Base-by-base conservation (phyloP, 1,140 invertebrate genomes). In the Lepidotrigona ventralis region DNA sequence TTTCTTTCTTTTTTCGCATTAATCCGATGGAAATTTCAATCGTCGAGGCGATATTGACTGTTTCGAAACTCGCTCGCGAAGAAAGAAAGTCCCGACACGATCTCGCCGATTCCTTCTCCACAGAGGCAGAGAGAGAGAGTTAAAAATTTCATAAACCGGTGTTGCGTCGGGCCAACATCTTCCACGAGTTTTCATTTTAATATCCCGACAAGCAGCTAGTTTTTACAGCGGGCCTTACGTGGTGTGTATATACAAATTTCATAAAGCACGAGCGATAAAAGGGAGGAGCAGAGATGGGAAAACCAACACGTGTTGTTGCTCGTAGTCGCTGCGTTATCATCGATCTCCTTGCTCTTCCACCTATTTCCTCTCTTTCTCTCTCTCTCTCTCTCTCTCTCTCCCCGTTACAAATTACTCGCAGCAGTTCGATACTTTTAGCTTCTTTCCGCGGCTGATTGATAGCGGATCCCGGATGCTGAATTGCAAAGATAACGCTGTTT, bases 401-500 rank as follows among this genome's bases (percentile, higher is more conserved):
- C 29, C 33, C 23, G 63, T 51, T 82, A 69, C 80, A 82, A 82
- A 82, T 82, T 82, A 82, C 73, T 69, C 6, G 26, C 21, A 51
- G 46, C 68, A 54, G 39, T 54, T 60, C 15, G 73, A 82, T 76
- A 29, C 73, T 77, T 39, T 56, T 77, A 39, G 54, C n/a, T 29
- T 56, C 64, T 54, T 76, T 60, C 23, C 79, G 26, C 23, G 3
- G 39, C 80, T 82, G 80, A 82, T 82, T 70, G 80, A 82, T 82
- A 70, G 73, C 39, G 64, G 73, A 82, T 82, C 64, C 29, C 58
- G 68, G 74, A 70, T 82, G 39, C 54, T 69, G 64, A 77, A 82
- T 77, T 14, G 46, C 80, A 33, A 82, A 77, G 80, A 82, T 82
- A 82, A 82, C 64, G 51, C 26, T 82, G 39, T 82, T 82, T 82